Base-by-base conservation (phyloP, 2,113 vertebrate species). In the Ptychochromis oligacanthus region DNA sequence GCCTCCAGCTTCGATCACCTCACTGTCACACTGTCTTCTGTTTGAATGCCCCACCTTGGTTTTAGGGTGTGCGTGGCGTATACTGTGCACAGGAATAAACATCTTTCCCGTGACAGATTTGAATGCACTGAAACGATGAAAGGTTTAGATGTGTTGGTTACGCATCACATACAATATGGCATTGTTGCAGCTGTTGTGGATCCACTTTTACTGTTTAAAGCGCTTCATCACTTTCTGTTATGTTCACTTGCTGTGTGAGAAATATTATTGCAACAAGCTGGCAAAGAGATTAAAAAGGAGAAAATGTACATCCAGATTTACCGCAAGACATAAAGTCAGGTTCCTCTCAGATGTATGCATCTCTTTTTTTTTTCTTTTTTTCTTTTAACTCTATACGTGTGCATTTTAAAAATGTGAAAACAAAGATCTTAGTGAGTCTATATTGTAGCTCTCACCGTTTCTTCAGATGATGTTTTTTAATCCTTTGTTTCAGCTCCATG, bases 401-500 rank as follows among this genome's bases (percentile, higher is more conserved):
- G 46, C 26, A 14, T 54, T 72, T 72, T 72, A 17, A 52, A 52
- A 52, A 76, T 0, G 3, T 49, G 22, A 67, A 49, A 67, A 67
- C 22, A 67, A 11, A 67, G 38, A 46, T 31, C 36, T 20, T 2
- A 54, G 52, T 54, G 78, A 52, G 10, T 40, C 13, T 12, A 20
- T 70, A 58, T 34, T 56, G 56, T 26, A 15, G 15, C n/a, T 82
- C n/a, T 72, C 22, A 61, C 2, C 20, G 1, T 74, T 24, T 79
- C 65, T 52, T 79, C 26, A 55, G 8, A 26, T 81, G 1, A 75
- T 75, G 55, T 22, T 34, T 86, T 70, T 80, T 59, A 36, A 20
- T 54, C 56, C 38, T 67, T 83, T n/a, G 15, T 78, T 75, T 40
- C 59, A 61, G 64, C 52, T 64, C 65, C 54, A 77, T 56, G 55